Evolutionary conservation across 2,797 vertebrate species (phyloP).

Genomic region (Erpetoichthys calabaricus): DNA sequence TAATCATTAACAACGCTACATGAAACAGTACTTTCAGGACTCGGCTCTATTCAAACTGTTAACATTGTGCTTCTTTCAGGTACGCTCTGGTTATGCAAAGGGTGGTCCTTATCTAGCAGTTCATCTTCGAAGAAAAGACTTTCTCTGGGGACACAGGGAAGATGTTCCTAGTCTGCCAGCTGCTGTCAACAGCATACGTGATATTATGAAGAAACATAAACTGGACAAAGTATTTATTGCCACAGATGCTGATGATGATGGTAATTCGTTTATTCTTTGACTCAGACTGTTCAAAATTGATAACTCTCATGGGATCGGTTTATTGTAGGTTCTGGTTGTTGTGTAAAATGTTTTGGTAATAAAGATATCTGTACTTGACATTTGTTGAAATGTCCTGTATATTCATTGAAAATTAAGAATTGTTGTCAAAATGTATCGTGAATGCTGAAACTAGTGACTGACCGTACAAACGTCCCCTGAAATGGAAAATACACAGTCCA

Average conservation of each 20-base stretch:
- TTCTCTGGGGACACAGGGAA: slow-evolving; percentile 89
- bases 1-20: not conserved
- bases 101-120: slow-evolving; percentile 80
- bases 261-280: slow-evolving; percentile 28
- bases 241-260: slow-evolving; percentile 74
- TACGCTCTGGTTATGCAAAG: slow-evolving; percentile 47
- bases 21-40: not conserved
- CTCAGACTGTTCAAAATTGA: too few relatives aligned
- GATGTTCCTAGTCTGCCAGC: slow-evolving; percentile 82
- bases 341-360: not conserved
- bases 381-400: not conserved
- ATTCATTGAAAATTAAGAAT: too few relatives aligned
- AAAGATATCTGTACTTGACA: not conserved
- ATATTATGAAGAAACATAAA: slow-evolving; percentile 63
- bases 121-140: slow-evolving; percentile 85
- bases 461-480: too few relatives aligned
- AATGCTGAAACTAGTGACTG: too few relatives aligned
- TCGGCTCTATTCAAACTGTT: not conserved
- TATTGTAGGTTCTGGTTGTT: too few relatives aligned
- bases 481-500: too few relatives aligned
- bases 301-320: too few relatives aligned
- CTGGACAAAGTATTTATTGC: slow-evolving; percentile 76
- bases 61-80: not conserved
- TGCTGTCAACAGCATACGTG: slow-evolving; percentile 67
- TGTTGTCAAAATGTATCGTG: too few relatives aligned